phyloP scores from a whole-genome alignment of 2,888 invertebrate genomes.

The Plagodis pulveraria region DNA sequence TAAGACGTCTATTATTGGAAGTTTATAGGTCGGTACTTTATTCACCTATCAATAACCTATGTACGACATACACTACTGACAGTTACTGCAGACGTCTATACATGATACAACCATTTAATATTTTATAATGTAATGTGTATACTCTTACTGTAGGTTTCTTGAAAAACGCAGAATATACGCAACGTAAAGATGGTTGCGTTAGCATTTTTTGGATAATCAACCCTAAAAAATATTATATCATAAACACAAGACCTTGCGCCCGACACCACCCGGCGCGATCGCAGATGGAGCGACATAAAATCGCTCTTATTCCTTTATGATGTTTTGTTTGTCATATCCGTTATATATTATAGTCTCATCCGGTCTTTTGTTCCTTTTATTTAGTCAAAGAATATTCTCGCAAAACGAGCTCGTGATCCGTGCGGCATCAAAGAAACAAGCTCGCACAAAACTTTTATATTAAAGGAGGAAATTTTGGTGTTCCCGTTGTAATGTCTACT shows the following conservation, averaged over 20 bases:
- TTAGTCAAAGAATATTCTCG: constrained; percentile 15
- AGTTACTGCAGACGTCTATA: no score
- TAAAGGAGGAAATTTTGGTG: constrained; percentile 15
- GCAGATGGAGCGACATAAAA: constrained; percentile 12
- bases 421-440: constrained; percentile 13
- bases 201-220: no score
- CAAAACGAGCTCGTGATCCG: constrained; percentile 12
- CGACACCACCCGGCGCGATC: constrained; percentile 8
- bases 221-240: no score
- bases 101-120: no score
- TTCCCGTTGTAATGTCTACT: background rate
- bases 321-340: constrained; percentile 15
- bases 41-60: no score
- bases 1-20: no score
- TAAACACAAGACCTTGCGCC: constrained; percentile 3
- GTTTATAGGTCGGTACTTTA: no score
- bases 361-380: constrained; percentile 11
- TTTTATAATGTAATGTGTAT: no score
- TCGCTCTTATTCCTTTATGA: constrained; percentile 15
- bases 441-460: constrained; percentile 18
- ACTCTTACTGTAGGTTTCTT: no score
- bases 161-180: no score
- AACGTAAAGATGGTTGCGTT: no score
- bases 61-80: no score
- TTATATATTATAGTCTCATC: background rate